These are phyloP conservation scores for Eupithecia inturbata DNA, from an alignment of 2,888 invertebrate genomes.

Conservation along the genomic window DNA sequence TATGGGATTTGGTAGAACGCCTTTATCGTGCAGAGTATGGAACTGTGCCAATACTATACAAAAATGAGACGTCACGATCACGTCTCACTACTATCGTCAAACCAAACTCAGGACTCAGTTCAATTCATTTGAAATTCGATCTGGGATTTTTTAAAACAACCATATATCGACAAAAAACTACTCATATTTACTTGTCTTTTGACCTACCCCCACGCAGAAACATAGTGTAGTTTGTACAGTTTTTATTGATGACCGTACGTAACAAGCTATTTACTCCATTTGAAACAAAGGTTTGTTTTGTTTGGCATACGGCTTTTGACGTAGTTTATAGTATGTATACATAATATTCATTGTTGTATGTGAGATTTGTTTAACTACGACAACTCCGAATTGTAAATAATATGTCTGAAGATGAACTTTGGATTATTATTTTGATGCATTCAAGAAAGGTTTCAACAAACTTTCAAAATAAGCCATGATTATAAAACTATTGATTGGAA, in stretches of 20 bases:
- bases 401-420: neutral
- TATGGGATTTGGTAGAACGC: too few relatives aligned
- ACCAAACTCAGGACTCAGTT: neutral
- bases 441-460: too few relatives aligned
- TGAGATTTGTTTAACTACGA: neutral
- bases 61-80: too few relatives aligned
- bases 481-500: too few relatives aligned
- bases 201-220: too few relatives aligned
- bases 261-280: neutral
- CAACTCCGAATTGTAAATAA: neutral
- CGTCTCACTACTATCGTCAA: too few relatives aligned
- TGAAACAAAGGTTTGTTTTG: conserved; percentile 1
- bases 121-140: neutral
- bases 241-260: too few relatives aligned
- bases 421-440: too few relatives aligned
- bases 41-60: too few relatives aligned
- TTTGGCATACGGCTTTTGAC: neutral
- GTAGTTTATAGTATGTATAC: neutral
- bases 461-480: too few relatives aligned
- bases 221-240: too few relatives aligned
- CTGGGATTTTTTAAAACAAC: neutral
- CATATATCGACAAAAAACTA: neutral
- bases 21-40: too few relatives aligned
- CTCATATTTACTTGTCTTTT: neutral
- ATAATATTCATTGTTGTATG: neutral